A percentile compares a stretch with the other conserved stretches of the same genome.
phyloP scores from a whole-genome alignment of 2,888 invertebrate genomes.

The Lumbricus terrestris region DNA sequence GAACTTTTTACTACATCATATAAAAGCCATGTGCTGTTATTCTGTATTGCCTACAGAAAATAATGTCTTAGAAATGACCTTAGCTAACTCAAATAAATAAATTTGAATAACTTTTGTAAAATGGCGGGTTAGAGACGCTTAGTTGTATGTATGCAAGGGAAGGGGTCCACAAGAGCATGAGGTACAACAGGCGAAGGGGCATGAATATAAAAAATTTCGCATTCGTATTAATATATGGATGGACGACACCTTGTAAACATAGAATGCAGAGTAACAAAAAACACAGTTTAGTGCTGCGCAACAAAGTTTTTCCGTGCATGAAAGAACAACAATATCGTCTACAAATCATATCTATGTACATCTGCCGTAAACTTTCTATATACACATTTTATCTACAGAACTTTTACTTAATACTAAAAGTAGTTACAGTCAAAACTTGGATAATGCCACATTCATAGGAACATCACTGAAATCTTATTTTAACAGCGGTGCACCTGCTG shows the following conservation, averaged over 20 bases:
- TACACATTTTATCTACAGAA: constrained; percentile 16
- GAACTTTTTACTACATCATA: too few relatives aligned
- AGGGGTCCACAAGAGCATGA: too few relatives aligned
- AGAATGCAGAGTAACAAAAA: not conserved
- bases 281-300: not conserved
- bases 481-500: not conserved
- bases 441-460: not conserved
- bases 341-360: not conserved
- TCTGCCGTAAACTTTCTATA: not conserved
- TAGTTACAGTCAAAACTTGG: not conserved
- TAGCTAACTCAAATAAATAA: too few relatives aligned
- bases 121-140: too few relatives aligned
- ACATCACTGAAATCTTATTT: not conserved
- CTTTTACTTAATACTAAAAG: not conserved
- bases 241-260: not conserved
- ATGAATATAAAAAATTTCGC: too few relatives aligned
- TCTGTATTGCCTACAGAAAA: too few relatives aligned
- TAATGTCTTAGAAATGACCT: too few relatives aligned
- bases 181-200: too few relatives aligned
- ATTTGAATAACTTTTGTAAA: too few relatives aligned
- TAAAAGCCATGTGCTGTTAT: too few relatives aligned
- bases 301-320: not conserved
- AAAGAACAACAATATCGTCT: not conserved
- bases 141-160: too few relatives aligned
- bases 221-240: too few relatives aligned